Conservation (phyloP, 2,888 invertebrate species). For the Eudemis profundana region DNA sequence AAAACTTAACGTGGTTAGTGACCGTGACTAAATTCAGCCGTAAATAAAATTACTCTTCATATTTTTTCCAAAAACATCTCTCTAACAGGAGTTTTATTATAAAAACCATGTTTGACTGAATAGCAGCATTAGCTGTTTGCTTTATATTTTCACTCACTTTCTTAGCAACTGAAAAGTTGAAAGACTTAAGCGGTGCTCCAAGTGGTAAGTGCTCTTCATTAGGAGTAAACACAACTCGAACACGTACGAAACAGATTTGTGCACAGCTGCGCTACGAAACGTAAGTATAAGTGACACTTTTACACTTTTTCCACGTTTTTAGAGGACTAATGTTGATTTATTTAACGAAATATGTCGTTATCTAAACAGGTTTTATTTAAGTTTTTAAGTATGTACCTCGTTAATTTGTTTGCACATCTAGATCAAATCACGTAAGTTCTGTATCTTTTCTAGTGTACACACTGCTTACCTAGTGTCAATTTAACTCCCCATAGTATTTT, state of each 20-base stretch:
- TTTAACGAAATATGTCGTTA: neutral
- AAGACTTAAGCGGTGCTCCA: constrained; percentile 40
- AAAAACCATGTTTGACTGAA: neutral
- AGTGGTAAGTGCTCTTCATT: constrained; percentile 67
- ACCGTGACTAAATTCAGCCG: neutral
- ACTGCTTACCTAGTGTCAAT: too few species aligned
- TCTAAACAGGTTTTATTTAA: neutral
- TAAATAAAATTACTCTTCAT: neutral
- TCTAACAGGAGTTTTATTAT: neutral
- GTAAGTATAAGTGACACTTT: constrained; percentile 42
- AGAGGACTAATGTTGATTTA: neutral
- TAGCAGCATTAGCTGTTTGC: constrained; percentile 14
- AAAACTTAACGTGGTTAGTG: neutral
- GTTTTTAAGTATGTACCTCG: neutral
- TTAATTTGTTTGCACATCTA: neutral
- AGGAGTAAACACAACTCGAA: constrained; percentile 69
- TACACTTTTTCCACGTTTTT: constrained; percentile 22
- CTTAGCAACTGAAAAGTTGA: constrained; percentile 35
- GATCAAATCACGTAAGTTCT: neutral
- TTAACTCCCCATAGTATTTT: too few species aligned
- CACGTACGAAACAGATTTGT: constrained; percentile 75
- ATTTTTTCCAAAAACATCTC: neutral
- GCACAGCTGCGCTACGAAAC: constrained; percentile 51
- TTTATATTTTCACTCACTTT: constrained; percentile 31
- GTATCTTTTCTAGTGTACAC: too few species aligned